Base-by-base conservation (phyloP, 2,888 invertebrate genomes). In the Chrysotoxum bicinctum region DNA sequence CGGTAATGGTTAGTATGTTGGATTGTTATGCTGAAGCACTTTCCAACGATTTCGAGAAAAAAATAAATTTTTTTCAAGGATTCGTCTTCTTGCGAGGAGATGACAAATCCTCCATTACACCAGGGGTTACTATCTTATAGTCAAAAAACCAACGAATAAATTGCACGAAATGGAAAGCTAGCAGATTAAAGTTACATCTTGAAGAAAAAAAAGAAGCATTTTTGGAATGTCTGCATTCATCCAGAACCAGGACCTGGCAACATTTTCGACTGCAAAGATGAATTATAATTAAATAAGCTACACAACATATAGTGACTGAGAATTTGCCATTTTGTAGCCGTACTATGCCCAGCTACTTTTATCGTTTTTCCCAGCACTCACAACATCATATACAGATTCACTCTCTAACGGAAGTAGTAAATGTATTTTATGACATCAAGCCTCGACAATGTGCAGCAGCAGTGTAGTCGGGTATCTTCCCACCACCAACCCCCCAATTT, bases 331-430 rank as follows among this genome's bases (percentile, higher is more conserved):
- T 64, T 66, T 50, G 23, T 66, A 37, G 48, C 48, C 64, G 14
- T 9, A 73, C 62, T 74, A 76, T 76, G 50, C 10, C 35, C 43
- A 32, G 69, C 37, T 52, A 35, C n/a, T 32, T 16, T 14, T 56
- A 54, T 54, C 26, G 16, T 56, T 40, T 40, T 66, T 58, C 66
- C 35, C 30, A 58, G 12, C 16, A 56, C 30, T 23, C 8, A 43
- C 5, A n/a, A 43, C 54, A 32, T 1, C 16, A 56, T 26, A 32
- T 16, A 40, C 7, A 40, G 40, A 62, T 50, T 66, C 10, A 32
- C 54, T 56, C 56, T 81, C 80, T 54, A 62, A 80, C 80, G 85
- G 85, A 81, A 69, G 85, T 85, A 85, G 85, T 85, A 81, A 76
- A 81, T 72, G 56, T 69, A 76, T 81, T 80, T 81, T 76, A 85